Evolutionary conservation across 1,140 invertebrate genomes (phyloP).

Genomic region (Hydropsyche tenuis): DNA sequence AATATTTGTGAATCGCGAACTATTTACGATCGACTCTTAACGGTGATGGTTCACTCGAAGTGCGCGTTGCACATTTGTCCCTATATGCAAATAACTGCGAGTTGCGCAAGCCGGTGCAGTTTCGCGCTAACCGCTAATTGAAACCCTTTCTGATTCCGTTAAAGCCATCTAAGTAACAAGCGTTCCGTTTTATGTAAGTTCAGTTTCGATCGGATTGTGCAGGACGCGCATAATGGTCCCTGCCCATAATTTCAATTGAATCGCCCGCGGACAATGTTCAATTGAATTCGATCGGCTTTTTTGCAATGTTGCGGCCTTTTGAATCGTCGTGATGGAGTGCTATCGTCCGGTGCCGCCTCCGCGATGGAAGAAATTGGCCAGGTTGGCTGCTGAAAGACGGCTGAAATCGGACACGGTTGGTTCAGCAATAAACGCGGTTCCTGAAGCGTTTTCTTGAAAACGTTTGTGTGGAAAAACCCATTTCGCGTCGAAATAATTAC

Average conservation of each 20-base stretch:
- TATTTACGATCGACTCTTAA: no score
- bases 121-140: conserved; percentile 41
- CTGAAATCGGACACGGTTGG: conserved; percentile 53
- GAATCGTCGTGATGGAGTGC: background rate
- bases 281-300: no score
- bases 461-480: background rate
- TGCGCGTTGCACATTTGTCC: background rate
- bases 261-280: no score
- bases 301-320: no score
- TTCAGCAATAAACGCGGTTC: no score
- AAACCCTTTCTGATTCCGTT: conserved; percentile 36
- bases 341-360: conserved; percentile 57
- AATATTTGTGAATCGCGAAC: no score
- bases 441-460: background rate
- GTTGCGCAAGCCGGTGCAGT: conserved; percentile 2
- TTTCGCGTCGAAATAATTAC: conserved; percentile 9
- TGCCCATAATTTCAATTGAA: no score
- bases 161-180: conserved; percentile 13
- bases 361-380: conserved; percentile 58
- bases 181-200: no score
- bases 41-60: background rate
- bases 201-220: no score
- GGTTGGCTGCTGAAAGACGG: conserved; percentile 53
- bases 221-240: no score
- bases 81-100: conserved; percentile 14